These are phyloP conservation scores for Nemotelus nigrinus DNA, from an alignment of 2,888 invertebrate genomes.

Conservation along the genomic window DNA sequence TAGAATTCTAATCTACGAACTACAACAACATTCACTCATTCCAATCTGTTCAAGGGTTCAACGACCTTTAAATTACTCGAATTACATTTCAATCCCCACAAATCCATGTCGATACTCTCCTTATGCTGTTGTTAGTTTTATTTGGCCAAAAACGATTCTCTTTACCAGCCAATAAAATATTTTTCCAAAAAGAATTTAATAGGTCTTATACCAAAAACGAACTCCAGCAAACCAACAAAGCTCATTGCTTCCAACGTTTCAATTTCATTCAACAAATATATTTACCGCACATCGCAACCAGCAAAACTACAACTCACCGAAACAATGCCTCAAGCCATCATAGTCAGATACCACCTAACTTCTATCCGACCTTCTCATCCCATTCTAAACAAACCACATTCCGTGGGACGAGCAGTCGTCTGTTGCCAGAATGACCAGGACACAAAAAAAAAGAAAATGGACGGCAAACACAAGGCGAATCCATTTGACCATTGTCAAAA, in stretches of 20 bases:
- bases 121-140: too few species aligned
- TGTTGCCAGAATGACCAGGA: not conserved
- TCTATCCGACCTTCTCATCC: conserved; percentile 11
- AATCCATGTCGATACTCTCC: too few species aligned
- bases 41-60: too few species aligned
- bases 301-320: conserved; percentile 39
- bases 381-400: not conserved
- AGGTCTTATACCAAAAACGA: conserved; percentile 40
- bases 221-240: conserved; percentile 33
- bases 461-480: not conserved
- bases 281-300: conserved; percentile 22
- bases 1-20: too few species aligned
- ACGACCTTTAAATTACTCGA: too few species aligned
- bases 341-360: conserved; percentile 45
- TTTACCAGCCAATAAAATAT: too few species aligned
- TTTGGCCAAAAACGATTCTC: too few species aligned
- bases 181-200: not conserved
- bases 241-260: conserved; percentile 35
- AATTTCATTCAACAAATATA: not conserved
- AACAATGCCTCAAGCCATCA: conserved; percentile 40
- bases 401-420: too few species aligned
- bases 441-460: not conserved
- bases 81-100: too few species aligned
- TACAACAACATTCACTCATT: too few species aligned
- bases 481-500: conserved; percentile 39